Evolutionary conservation across 2,888 invertebrate genomes (phyloP).

Genomic region (Heliconius ismenius): DNA sequence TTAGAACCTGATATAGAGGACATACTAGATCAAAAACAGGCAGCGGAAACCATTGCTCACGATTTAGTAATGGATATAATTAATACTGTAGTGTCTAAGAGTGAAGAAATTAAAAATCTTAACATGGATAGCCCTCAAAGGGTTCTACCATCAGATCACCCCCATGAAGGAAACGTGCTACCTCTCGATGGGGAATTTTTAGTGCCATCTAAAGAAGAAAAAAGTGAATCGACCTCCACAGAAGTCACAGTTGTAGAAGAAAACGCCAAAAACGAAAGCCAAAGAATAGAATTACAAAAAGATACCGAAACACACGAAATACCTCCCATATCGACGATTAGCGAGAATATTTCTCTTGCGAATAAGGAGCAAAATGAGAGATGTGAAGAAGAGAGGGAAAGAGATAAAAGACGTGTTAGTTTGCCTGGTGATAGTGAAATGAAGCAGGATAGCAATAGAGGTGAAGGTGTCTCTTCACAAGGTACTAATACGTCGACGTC

Average conservation of each 20-base stretch:
- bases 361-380: slow-evolving; percentile 70
- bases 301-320: slow-evolving; percentile 80
- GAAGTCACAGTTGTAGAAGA: slow-evolving; percentile 47
- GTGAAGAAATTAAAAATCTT: slow-evolving; percentile 49
- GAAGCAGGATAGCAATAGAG: slow-evolving; percentile 70
- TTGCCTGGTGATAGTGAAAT: slow-evolving; percentile 80
- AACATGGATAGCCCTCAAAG: slow-evolving; percentile 57
- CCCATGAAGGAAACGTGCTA: slow-evolving; percentile 72
- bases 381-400: slow-evolving; percentile 63
- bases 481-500: slow-evolving; percentile 77
- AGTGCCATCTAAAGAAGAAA: slow-evolving; percentile 61
- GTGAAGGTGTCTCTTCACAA: slow-evolving; percentile 66
- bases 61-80: slow-evolving; percentile 69
- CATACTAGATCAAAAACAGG: slow-evolving; percentile 62
- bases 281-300: slow-evolving; percentile 60
- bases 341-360: slow-evolving; percentile 84
- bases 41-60: slow-evolving; percentile 64
- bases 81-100: slow-evolving; percentile 57
- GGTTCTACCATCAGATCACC: slow-evolving; percentile 65
- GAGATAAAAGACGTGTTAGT: slow-evolving; percentile 83
- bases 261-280: slow-evolving; percentile 67
- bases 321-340: slow-evolving; percentile 87
- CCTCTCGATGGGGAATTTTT: slow-evolving; percentile 73
- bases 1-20: slow-evolving; percentile 74
- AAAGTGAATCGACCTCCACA: slow-evolving; percentile 47